These are phyloP conservation scores for Gymnosoma rotundatum DNA, from an alignment of 2,888 invertebrate genomes.

Conservation along the genomic window DNA sequence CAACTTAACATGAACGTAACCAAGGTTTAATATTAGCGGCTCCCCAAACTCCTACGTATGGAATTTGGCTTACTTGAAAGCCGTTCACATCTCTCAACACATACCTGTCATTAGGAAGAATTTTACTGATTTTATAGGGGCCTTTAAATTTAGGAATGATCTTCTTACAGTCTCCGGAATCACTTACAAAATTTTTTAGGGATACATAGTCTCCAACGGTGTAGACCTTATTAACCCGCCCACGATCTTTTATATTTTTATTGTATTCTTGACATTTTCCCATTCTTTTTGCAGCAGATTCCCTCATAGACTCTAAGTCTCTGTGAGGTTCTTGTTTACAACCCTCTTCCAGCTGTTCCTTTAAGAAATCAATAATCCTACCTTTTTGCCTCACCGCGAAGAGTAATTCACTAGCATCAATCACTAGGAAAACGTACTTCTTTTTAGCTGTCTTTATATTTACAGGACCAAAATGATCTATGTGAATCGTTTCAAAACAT, in stretches of 20 bases:
- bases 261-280: not conserved
- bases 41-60: too few species aligned
- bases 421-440: constrained; percentile 21
- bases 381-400: constrained; percentile 3
- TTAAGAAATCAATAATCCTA: not conserved
- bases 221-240: too few species aligned
- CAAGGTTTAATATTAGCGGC: too few species aligned
- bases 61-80: too few species aligned
- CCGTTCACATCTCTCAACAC: too few species aligned
- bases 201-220: too few species aligned
- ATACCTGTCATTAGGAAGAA: too few species aligned
- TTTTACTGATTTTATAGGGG: too few species aligned
- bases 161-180: not conserved
- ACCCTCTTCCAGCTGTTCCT: not conserved
- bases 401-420: constrained; percentile 37
- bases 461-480: constrained; percentile 36
- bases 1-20: too few species aligned
- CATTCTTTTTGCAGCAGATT: not conserved
- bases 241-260: not conserved
- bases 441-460: not conserved
- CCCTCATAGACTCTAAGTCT: not conserved
- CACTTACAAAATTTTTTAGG: too few species aligned
- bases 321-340: not conserved
- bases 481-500: constrained; percentile 15
- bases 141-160: too few species aligned